Base-by-base conservation (phyloP, 2,888 invertebrate genomes). In the Autographa pulchrina region DNA sequence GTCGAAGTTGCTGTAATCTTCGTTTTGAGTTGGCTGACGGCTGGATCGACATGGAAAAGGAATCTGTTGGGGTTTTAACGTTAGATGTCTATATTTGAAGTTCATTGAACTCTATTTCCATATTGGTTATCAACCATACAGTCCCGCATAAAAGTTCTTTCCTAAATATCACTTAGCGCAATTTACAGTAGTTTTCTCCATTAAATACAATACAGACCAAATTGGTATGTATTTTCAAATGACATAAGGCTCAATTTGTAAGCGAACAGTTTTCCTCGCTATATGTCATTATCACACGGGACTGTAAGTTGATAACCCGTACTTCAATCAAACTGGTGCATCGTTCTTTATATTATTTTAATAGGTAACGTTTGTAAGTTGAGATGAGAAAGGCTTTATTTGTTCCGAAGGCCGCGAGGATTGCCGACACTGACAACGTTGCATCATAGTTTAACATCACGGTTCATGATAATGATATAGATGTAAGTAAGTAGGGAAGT, bases 1-100 rank as follows among this genome's bases (percentile, higher is more conserved):
- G 84, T 84, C 84, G 78, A 48, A 66, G 63, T 68, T 77, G 31
- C 20, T 62, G 64, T 76, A 84, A 83, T 80, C 85, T 84, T 84
- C 52, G 67, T 77, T 78, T 74, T 71, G 62, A 80, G 78, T 84
- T 83, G 81, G 81, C 76, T 78, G 68, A 61, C 56, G 64, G 62
- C 63, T 70, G 65, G 59, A 60, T 78, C 43, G 72, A 82, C 78
- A 76, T 80, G 71, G 58, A 54, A 79, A 64, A 69, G 72, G 58
- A 78, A 78, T 74, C 77, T 82, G 77, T 63, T 54, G 61, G 25
- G 54, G 59, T 25, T 25, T 56, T 1, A 67, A n/a, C 9, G 20
- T 5, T 43, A 32, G 43, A 31, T 43, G n/a, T n/a, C 25, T 11
- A 8, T 25, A 13, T 54, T 25, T 59, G 9, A 59, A 59, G 65